Conservation (phyloP, 2,888 invertebrate genomes). For the Conchocele bisecta region DNA sequence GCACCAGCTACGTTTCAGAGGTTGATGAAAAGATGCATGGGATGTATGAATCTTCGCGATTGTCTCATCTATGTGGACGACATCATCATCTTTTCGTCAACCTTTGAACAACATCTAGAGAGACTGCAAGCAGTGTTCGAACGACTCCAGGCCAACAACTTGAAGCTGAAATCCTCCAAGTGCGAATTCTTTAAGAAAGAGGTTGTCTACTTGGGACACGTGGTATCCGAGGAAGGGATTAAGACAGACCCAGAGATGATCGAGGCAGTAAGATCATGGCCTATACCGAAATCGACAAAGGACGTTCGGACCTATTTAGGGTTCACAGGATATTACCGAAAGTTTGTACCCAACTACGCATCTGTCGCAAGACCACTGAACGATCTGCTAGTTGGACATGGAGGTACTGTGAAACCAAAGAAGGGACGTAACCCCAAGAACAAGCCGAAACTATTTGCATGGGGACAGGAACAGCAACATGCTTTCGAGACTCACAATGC, state of each 20-base stretch:
- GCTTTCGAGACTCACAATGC: too few species aligned
- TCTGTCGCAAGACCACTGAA: background rate
- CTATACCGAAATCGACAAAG: background rate
- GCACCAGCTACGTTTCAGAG: background rate
- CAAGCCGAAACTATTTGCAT: too few species aligned
- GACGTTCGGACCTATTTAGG: background rate
- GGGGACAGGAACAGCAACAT: too few species aligned
- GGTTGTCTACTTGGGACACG: background rate
- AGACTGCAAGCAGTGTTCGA: background rate
- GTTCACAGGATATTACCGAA: background rate
- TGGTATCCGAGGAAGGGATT: background rate
- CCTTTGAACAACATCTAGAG: background rate
- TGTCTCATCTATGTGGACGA: background rate
- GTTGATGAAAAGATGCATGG: background rate
- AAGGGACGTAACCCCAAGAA: too few species aligned
- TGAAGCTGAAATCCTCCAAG: background rate
- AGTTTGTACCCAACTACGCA: background rate
- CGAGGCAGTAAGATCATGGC: background rate
- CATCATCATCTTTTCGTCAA: background rate
- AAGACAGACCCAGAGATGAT: background rate
- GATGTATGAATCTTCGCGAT: background rate
- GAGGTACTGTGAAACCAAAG: background rate
- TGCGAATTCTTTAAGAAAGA: background rate
- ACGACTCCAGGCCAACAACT: background rate
- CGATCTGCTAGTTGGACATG: background rate